Evolutionary conservation across 2,113 vertebrate genomes (phyloP).

Genomic region (Pachyramphus minor): DNA sequence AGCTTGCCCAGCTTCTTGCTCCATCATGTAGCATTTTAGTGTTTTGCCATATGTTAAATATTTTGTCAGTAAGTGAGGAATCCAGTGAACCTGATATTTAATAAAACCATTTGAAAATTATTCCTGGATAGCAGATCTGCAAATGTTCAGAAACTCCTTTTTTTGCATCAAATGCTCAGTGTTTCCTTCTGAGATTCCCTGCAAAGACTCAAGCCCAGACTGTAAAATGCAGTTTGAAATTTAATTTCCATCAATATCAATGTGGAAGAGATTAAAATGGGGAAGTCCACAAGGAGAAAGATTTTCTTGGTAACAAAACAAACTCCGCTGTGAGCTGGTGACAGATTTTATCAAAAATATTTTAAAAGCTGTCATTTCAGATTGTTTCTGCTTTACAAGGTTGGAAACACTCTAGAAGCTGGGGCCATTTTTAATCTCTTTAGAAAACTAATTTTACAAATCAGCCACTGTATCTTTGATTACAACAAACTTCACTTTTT

Average conservation of each 20-base stretch:
- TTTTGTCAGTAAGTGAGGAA: constrained; percentile 18
- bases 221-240: constrained; percentile 30
- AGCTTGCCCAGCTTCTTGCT: not conserved
- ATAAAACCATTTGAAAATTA: not conserved
- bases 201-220: not conserved
- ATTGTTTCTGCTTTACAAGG: not conserved
- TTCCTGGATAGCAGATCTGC: not conserved
- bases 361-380: constrained; percentile 30
- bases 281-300: not conserved
- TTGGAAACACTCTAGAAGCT: not conserved
- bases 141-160: not conserved
- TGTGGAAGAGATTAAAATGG: constrained; percentile 36
- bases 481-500: not conserved
- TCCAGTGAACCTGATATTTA: not conserved
- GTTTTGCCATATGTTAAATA: not conserved
- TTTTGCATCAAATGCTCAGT: not conserved
- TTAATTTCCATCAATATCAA: constrained; percentile 8
- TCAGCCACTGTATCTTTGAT: not conserved
- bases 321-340: constrained; percentile 8
- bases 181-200: not conserved
- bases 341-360: constrained; percentile 38
- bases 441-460: not conserved
- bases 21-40: not conserved
- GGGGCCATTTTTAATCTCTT: not conserved
- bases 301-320: not conserved